These are phyloP conservation scores for Xestia c-nigrum DNA, from an alignment of 2,888 invertebrate genomes.

Conservation along the genomic window DNA sequence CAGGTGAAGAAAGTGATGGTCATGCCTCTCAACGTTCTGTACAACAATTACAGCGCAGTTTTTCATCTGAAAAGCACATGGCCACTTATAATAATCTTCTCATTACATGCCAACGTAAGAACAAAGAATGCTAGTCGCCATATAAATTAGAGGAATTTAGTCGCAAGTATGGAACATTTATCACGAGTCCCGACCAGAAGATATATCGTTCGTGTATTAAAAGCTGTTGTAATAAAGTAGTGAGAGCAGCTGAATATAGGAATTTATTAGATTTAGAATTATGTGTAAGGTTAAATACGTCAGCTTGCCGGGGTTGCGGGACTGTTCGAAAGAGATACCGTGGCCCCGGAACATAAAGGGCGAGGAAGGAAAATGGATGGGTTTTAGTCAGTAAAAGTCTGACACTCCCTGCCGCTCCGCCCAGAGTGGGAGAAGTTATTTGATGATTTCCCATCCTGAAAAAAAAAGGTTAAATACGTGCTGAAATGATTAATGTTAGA, in stretches of 20 bases:
- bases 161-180: constrained; percentile 47
- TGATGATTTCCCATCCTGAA: too few species aligned
- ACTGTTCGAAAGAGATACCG: too few species aligned
- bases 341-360: too few species aligned
- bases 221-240: constrained; percentile 36
- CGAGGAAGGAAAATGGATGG: too few species aligned
- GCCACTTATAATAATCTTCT: constrained; percentile 37
- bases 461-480: too few species aligned
- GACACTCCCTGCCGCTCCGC: too few species aligned
- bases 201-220: constrained; percentile 53
- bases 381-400: too few species aligned
- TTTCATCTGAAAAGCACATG: not conserved
- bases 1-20: not conserved
- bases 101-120: constrained; percentile 19
- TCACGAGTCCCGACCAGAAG: constrained; percentile 36
- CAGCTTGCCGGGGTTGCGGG: too few species aligned
- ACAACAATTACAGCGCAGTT: not conserved
- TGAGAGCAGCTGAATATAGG: not conserved
- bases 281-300: not conserved
- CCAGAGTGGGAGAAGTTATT: too few species aligned
- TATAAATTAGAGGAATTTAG: constrained; percentile 56
- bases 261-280: constrained; percentile 27
- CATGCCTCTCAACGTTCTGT: not conserved
- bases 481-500: not conserved
- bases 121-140: constrained; percentile 39